Evolutionary conservation across 2,888 invertebrate genomes (phyloP), one percentile per base, ranked within the genome.

Genomic region (Oscheius sp.): DNA sequence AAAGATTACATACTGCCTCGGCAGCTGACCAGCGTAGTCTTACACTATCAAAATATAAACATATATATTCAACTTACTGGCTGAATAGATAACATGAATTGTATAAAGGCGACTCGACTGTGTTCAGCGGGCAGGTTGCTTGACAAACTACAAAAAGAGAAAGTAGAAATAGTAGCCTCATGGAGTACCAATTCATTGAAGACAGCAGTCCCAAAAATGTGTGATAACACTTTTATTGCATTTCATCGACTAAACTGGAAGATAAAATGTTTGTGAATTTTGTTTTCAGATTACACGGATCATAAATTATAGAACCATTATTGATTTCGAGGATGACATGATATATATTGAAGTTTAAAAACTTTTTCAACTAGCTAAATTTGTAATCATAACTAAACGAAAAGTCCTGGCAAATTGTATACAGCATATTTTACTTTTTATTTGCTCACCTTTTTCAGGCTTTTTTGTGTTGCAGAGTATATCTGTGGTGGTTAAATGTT

Each of bases 11-110:
- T 12, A 22, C 22, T 5, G 47, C 47, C 5, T 47, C 47, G 5
- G 47, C 47, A 6, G 47, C 14, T 22, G 47, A 47, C 47, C 47
- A 47, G 20, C 47, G 20, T 3, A 47, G 24, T 3, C 47, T 14
- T 20, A 47, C 47, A 12, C 47, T 47, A 47, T 4, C 20, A 9
- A 14, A 9, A 44, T n/a, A n/a, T 44, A 17, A 44, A 44, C 6
- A 8, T 12, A 12, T 24, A 24, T 17, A 47, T 20, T 9, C 24
- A 5, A 47, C 24, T 22, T 47, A 47, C 47, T 47, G 47, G 47
- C 47, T 47, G 20, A 47, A 47, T 22, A 47, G 24, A 47, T 47
- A 47, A 24, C 47, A 47, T 5, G 47, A 47, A 12, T 24, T 47
- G 47, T 47, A 47, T 5, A 47, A 24, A 17, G 24, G 12, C 2